Percentiles rank a stretch among this genome's conserved stretches.
Conservation (phyloP, 2,888 invertebrate genomes). For the Lymantria monacha region DNA sequence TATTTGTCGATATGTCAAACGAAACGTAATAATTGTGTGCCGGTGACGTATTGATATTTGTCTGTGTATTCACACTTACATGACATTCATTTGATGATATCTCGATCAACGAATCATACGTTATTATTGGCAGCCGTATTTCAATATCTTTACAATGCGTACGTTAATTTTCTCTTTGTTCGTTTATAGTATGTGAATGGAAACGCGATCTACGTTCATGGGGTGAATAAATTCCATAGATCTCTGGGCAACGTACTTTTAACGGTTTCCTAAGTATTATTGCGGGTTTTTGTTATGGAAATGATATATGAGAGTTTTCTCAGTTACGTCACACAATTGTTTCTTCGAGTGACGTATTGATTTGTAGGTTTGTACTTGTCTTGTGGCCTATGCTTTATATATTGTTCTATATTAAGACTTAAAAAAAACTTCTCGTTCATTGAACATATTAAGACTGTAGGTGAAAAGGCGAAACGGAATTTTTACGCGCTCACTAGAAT, state of each 20-base stretch:
- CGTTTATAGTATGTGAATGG: constrained; percentile 46
- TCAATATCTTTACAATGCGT: constrained; percentile 45
- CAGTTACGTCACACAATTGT: constrained; percentile 11
- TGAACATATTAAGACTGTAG: too few relatives aligned
- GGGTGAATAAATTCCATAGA: constrained; percentile 63
- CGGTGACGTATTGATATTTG: constrained; percentile 5
- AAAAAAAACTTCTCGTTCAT: too few relatives aligned
- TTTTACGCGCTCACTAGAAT: too few relatives aligned
- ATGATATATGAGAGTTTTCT: constrained; percentile 41
- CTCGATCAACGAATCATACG: constrained; percentile 22
- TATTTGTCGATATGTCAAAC: constrained; percentile 10
- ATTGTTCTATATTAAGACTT: too few relatives aligned
- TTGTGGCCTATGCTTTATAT: too few relatives aligned
- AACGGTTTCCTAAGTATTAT: constrained; percentile 54
- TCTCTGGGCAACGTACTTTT: constrained; percentile 58
- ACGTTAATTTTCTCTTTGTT: constrained; percentile 37
- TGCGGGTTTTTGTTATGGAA: constrained; percentile 54
- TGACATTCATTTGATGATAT: constrained; percentile 30
- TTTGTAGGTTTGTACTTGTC: background rate
- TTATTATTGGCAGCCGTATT: constrained; percentile 27
- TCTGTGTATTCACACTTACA: constrained; percentile 17
- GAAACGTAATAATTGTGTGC: constrained; percentile 14
- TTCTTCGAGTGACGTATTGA: constrained; percentile 11
- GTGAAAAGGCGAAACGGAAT: too few relatives aligned
- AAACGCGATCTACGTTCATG: constrained; percentile 48